Evolutionary conservation across 2,888 invertebrate genomes (phyloP).

Genomic region (Zeuzera pyrina): DNA sequence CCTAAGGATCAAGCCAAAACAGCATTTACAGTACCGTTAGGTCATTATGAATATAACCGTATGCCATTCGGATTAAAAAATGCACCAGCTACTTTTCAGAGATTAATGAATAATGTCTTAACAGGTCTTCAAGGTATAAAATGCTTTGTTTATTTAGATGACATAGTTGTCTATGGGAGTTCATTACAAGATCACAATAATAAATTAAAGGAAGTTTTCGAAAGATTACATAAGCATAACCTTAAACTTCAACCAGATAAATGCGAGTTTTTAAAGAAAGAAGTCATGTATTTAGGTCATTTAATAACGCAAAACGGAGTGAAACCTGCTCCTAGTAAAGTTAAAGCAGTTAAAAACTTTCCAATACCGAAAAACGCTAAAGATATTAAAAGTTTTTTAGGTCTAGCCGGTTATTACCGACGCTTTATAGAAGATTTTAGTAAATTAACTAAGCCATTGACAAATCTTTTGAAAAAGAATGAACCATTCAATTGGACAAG

Average conservation of each 20-base stretch:
- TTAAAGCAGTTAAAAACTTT: conserved; percentile 11
- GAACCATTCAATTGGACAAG: conserved; percentile 7
- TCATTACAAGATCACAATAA: conserved; percentile 8
- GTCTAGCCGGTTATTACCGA: conserved; percentile 24
- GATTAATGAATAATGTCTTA: conserved; percentile 26
- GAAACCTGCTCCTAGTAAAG: conserved; percentile 17
- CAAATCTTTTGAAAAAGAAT: conserved; percentile 6
- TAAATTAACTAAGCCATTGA: conserved; percentile 6
- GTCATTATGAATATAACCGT: conserved; percentile 25
- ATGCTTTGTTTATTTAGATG: conserved; percentile 12
- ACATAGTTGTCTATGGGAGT: conserved; percentile 9
- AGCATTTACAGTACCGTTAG: conserved; percentile 7
- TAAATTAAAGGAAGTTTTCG: conserved; percentile 9
- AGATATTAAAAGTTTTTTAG: conserved; percentile 8
- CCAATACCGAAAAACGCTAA: conserved; percentile 11
- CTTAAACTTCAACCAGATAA: conserved; percentile 12
- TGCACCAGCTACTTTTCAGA: conserved; percentile 28
- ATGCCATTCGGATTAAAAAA: conserved; percentile 29
- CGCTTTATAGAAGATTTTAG: conserved; percentile 22
- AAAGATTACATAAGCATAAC: conserved; percentile 7
- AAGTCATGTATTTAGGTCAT: too few species aligned
- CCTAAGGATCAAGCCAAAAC: conserved; percentile 3
- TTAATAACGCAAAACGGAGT: conserved; percentile 22
- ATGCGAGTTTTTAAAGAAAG: conserved; percentile 12
- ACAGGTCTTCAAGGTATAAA: conserved; percentile 14